Evolutionary conservation across 2,113 vertebrate genomes (phyloP), one percentile per base, ranked within the genome.

Genomic region (Pithys albifrons): DNA sequence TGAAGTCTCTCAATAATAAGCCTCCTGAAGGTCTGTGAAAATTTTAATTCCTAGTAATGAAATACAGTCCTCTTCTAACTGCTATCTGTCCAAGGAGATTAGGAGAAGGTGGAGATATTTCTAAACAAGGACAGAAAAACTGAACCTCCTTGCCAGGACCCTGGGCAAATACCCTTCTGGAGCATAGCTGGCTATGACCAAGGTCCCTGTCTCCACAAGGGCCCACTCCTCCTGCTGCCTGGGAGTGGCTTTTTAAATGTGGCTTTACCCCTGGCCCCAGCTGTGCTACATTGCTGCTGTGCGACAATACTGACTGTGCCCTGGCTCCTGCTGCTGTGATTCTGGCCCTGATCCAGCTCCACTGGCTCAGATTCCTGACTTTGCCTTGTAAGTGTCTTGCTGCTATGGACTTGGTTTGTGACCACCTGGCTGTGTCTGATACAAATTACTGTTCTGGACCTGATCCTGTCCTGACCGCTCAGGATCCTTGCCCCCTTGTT

Each of bases 391-490:
- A 12, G 1, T 14, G 41, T 33, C 29, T 41, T 39, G 41, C 7
- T 5, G 7, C 59, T 74, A 8, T 0, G 1, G 77, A 22, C n/a
- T 45, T 58, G 46, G 27, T 25, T 22, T 43, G 16, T 51, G 39
- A 20, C 13, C 51, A 31, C 28, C 2, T 0, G 0, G 18, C 52
- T 10, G 2, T 64, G 57, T 18, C 70, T 89, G 66, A 25, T 20
- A 48, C 35, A 0, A 0, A 0, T 8, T 7, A 6, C 65, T 78
- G 37, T 29, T 19, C 41, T 2, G 2, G 35, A 29, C 12, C 64
- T 37, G 51, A 19, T 48, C 20, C 86, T 90, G n/a, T 23, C 31
- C n/a, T 27, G 51, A 25, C 24, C 73, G 12, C 54, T 80, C 55
- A 23, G 81, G 59, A 33, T 31, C 29, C 54, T 41, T 3, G 2